These are phyloP conservation scores for Bucorvus abyssinicus DNA, from an alignment of 2,797 vertebrate species.

Conservation along the genomic window DNA sequence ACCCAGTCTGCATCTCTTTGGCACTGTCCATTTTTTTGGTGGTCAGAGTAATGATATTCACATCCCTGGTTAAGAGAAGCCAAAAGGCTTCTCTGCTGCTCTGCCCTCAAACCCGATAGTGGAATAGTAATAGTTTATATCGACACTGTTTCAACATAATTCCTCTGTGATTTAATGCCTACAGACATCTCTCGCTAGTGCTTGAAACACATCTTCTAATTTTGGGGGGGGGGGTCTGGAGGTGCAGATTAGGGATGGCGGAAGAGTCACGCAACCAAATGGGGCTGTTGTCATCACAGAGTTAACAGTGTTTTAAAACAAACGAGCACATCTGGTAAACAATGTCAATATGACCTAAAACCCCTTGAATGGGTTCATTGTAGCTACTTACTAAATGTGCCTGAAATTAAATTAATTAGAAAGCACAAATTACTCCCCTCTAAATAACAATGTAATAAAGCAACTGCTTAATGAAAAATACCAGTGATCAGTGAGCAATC, in stretches of 20 bases:
- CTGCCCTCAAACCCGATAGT: neutral
- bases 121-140: neutral
- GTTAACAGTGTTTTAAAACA: conserved; percentile 48
- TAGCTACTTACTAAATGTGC: conserved; percentile 49
- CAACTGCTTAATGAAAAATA: conserved; percentile 65
- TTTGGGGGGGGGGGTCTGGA: neutral
- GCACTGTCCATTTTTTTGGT: neutral
- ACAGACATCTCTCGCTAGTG: neutral
- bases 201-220: neutral
- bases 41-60: neutral
- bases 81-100: neutral
- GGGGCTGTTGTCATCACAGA: neutral
- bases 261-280: neutral
- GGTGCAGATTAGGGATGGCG: neutral
- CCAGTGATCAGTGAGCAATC: conserved; percentile 51
- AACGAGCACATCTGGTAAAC: conserved; percentile 36
- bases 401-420: conserved; percentile 65
- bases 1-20: neutral
- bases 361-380: conserved; percentile 36
- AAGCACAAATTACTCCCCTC: conserved; percentile 52
- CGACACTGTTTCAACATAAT: neutral
- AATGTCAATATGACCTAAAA: conserved; percentile 55
- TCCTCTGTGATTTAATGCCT: neutral
- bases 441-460: conserved; percentile 55
- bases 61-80: neutral